Percentiles rank a stretch among this genome's conserved stretches.
phyloP scores from a whole-genome alignment of 2,888 invertebrate genomes.

The Drosophila sordidapex region DNA sequence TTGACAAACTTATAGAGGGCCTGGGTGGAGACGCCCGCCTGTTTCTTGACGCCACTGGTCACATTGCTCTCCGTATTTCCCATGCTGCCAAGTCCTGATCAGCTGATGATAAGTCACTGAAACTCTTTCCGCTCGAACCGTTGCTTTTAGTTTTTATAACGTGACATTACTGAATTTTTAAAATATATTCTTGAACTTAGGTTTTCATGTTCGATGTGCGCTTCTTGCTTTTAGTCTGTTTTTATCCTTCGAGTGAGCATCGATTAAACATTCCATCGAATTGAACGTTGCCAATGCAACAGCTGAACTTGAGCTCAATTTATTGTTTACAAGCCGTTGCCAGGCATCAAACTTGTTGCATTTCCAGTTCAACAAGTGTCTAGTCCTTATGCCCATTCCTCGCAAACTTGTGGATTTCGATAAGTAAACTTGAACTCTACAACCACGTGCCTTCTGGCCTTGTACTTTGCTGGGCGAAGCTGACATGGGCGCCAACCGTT shows the following conservation, averaged over 20 bases:
- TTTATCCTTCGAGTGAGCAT: constrained; percentile 61
- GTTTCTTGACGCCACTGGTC: constrained; percentile 97
- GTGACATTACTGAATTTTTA: constrained; percentile 55
- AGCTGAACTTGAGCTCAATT: constrained; percentile 74
- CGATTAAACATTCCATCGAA: constrained; percentile 66
- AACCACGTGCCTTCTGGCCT: constrained; percentile 23
- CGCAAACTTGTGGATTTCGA: constrained; percentile 26
- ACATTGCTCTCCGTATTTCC: constrained; percentile 95
- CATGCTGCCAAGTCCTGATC: constrained; percentile 84
- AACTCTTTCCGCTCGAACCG: constrained; percentile 4
- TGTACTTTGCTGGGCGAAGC: constrained; percentile 14
- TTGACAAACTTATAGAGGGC: constrained; percentile 95
- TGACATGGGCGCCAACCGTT: not conserved
- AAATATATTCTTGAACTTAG: constrained; percentile 28
- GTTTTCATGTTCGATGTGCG: constrained; percentile 14
- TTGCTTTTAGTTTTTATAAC: constrained; percentile 46
- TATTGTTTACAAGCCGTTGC: constrained; percentile 66
- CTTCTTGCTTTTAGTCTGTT: constrained; percentile 38
- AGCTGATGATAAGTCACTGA: constrained; percentile 7
- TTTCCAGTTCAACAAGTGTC: constrained; percentile 42
- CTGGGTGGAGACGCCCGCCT: constrained; percentile 94
- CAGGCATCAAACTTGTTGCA: constrained; percentile 67
- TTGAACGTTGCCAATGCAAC: constrained; percentile 72
- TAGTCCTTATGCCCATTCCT: constrained; percentile 10
- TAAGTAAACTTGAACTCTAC: constrained; percentile 40